These are phyloP conservation scores for Pollenia amentaria DNA, from an alignment of 2,888 invertebrate species.

Conservation along the genomic window DNA sequence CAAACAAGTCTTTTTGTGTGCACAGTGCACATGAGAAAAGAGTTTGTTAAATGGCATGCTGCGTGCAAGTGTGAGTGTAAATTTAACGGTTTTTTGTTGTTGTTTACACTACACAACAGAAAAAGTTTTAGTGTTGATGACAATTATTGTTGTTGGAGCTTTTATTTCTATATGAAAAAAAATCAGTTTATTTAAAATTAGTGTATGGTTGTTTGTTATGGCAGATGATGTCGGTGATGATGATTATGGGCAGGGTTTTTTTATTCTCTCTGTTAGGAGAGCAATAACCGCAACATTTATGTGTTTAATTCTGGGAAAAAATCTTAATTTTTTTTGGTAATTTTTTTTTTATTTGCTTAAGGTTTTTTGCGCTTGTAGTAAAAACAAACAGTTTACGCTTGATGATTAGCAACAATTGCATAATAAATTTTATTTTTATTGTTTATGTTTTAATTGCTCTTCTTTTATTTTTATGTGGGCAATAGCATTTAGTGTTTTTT, in stretches of 20 bases:
- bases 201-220: slow-evolving; percentile 9
- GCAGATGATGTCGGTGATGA: background rate
- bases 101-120: background rate
- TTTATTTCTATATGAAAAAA: slow-evolving; percentile 8
- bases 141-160: slow-evolving; percentile 32
- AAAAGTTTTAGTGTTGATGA: slow-evolving; percentile 32
- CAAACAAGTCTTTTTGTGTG: too few relatives aligned
- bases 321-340: background rate
- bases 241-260: slow-evolving; percentile 4
- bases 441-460: background rate
- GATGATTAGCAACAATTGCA: slow-evolving; percentile 69
- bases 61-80: background rate
- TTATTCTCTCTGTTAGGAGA: slow-evolving; percentile 20
- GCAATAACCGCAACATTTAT: slow-evolving; percentile 65
- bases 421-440: slow-evolving; percentile 59
- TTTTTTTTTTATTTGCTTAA: slow-evolving; percentile 45
- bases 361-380: background rate
- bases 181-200: background rate
- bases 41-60: background rate
- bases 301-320: slow-evolving; percentile 29
- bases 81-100: slow-evolving; percentile 3
- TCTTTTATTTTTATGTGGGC: background rate
- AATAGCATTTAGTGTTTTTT: background rate
- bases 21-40: background rate
- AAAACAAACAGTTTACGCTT: slow-evolving; percentile 64